Base-by-base conservation (phyloP, 2,888 invertebrate genomes). In the Amphipoea oculea region DNA sequence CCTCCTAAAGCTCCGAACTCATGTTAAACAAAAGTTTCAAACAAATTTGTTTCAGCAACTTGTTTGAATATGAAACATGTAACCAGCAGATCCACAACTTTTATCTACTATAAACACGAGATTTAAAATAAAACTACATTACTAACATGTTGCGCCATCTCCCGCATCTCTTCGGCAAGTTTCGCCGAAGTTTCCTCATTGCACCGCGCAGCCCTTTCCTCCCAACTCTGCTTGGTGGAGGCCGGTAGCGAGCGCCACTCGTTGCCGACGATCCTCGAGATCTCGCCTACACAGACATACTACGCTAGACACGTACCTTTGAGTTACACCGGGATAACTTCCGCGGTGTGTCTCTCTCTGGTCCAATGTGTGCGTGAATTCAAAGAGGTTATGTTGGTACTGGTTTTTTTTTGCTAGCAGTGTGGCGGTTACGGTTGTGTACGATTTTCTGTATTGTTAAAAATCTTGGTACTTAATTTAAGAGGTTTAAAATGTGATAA, bases 191-290 rank as follows among this genome's bases (percentile, higher is more conserved):
- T 98, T 93, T 99, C 99, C 94, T 99, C 99, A 92, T 99, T 99
- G 94, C 99, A 98, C 91, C 98, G 98, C 54, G 98, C 98, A 0
- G 99, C 99, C 76, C 98, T 97, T 94, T 99, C 99, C 96, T 99
- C 99, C 98, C 99, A 99, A 83, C 98, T 98, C 94, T 99, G 99
- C 94, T 99, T 99, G 87, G 99, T 99, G 78, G 98, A 97, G 0
- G 98, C 98, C 0, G 99, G 98, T 88, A 99, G 97, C 82, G 99
- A 99, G 88, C 99, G 98, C 99, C 99, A 99, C 98, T 99, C 98
- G 93, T 98, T 98, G 86, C 98, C 98, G 65, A 98, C 98, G 92
- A 98, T 97, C 70, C 98, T 97, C 54, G 98, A 98, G 88, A 98
- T 98, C 92, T 98, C 98, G 83, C 97, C 97, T 97, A 91, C 78